Evolutionary conservation across 37 sponge, comb jelly and placozoan genomes (phyloP), one percentile per base, ranked within the genome.

Genomic region (Bolinopsis microptera): DNA sequence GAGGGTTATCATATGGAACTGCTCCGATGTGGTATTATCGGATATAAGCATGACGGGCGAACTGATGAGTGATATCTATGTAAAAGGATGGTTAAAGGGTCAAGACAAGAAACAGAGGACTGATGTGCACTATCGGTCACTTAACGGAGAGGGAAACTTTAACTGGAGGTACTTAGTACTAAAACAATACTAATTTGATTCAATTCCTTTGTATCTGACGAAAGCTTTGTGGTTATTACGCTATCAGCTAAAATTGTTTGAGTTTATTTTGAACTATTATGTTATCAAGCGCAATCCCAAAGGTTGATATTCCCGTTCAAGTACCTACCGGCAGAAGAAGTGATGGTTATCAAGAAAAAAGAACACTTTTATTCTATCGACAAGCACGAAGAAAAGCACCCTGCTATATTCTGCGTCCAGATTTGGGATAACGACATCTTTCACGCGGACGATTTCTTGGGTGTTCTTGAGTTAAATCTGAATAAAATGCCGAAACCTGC

Each of bases 121-220:
- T 22, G 95, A 95, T 9, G 95, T 95, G 26, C 95, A 95, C 35
- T 95, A 94, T 69, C 32, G 95, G n/a, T 90, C 92, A 26, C 33
- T 95, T 23, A 69, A 93, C 92, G 95, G 95, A 28, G 94, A 93
- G 25, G 95, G 95, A 0, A 95, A 93, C 80, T 95, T 95, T 69
- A 95, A 95, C 93, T 95, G 95, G 95, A 92, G 95, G 90, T 86
- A 80, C 26, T n/a, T n/a, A n/a, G n/a, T n/a, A n/a, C n/a, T n/a
- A n/a, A n/a, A 22, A 22, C 68, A 67, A 67, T n/a, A n/a, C n/a
- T n/a, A n/a, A n/a, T n/a, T n/a, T n/a, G n/a, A n/a, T n/a, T n/a
- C n/a, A n/a, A n/a, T n/a, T n/a, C n/a, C n/a, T n/a, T n/a, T n/a
- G n/a, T n/a, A n/a, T n/a, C n/a, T n/a, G n/a, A n/a, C n/a, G n/a